phyloP scores from a whole-genome alignment of 2,797 vertebrate species.

The Simalia tracyae region DNA sequence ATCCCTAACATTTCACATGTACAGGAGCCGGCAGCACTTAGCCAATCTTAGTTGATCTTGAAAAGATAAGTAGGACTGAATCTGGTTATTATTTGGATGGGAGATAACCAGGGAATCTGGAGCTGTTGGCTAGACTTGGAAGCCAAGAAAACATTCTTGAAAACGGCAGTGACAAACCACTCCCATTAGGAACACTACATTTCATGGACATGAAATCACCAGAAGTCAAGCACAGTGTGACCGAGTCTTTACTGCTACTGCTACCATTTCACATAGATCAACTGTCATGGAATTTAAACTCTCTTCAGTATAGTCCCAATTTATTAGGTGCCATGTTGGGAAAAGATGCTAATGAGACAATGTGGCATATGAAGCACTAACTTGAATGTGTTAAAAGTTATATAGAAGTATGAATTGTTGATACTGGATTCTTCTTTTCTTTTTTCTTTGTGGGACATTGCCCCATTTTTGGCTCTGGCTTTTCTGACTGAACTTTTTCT shows the following conservation, averaged over 20 bases:
- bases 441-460: not conserved
- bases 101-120: not conserved
- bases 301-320: not conserved
- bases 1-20: not conserved
- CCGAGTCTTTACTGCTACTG: not conserved
- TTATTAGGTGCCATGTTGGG: not conserved
- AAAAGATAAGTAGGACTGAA: not conserved
- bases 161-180: not conserved
- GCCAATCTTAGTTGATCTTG: not conserved
- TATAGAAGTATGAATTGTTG: not conserved
- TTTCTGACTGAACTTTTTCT: not conserved
- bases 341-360: not conserved
- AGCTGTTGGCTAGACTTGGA: not conserved
- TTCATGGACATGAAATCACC: not conserved
- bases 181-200: not conserved
- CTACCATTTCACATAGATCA: not conserved
- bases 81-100: not conserved
- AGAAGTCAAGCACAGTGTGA: not conserved
- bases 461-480: not conserved
- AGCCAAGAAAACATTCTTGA: not conserved
- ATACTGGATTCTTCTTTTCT: not conserved
- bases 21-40: not conserved
- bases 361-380: not conserved
- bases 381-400: not conserved
- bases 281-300: not conserved